These are phyloP conservation scores for Scarus forsteni DNA, from an alignment of 2,797 vertebrate genomes.

Conservation along the genomic window DNA sequence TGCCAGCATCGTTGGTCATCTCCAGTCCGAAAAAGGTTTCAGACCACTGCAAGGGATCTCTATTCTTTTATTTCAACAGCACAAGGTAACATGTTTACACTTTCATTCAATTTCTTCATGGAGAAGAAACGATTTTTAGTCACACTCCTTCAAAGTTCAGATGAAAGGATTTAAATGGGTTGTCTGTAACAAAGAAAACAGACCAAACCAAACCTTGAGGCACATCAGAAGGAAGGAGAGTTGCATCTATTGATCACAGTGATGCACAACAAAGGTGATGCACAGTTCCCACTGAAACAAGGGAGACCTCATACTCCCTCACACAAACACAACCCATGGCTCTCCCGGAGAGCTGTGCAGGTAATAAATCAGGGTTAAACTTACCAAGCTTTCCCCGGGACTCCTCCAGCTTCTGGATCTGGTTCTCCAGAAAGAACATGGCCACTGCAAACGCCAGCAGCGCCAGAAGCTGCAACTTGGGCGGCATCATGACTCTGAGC, in stretches of 20 bases:
- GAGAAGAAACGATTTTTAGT: too few relatives aligned
- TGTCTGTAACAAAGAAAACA: not conserved
- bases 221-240: not conserved
- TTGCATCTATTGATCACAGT: slow-evolving; percentile 17
- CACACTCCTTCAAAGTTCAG: too few relatives aligned
- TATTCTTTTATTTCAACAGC: too few relatives aligned
- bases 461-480: slow-evolving; percentile 97
- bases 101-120: too few relatives aligned
- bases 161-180: too few relatives aligned
- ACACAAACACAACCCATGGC: slow-evolving; percentile 4
- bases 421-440: slow-evolving; percentile 96
- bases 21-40: too few relatives aligned
- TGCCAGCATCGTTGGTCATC: too few relatives aligned
- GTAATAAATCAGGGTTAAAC: slow-evolving; percentile 71
- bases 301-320: slow-evolving; percentile 1
- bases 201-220: slow-evolving; percentile 11
- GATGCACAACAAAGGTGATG: slow-evolving; percentile 41
- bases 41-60: too few relatives aligned
- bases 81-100: too few relatives aligned
- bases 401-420: slow-evolving; percentile 99
- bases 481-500: slow-evolving; percentile 97
- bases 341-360: not conserved
- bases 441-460: slow-evolving; percentile 93
- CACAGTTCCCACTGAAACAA: not conserved
- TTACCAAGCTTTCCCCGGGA: slow-evolving; percentile 96